Conservation (phyloP, 2,113 vertebrate species). For the Stomatorhinus ivindoensis region DNA sequence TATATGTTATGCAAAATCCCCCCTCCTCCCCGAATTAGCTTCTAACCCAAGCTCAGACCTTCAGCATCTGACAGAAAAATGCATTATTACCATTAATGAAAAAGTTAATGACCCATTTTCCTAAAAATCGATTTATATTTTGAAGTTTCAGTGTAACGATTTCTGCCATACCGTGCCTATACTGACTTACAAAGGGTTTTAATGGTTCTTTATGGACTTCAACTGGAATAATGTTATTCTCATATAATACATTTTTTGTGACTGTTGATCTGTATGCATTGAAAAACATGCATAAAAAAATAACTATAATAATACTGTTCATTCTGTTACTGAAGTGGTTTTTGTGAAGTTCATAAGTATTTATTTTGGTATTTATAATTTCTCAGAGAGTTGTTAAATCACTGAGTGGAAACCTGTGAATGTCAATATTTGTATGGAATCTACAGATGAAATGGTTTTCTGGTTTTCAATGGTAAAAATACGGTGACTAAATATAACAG, state of each 20-base stretch:
- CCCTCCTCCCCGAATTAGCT: neutral
- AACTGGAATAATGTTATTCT: slow-evolving; percentile 78
- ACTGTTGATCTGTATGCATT: slow-evolving; percentile 64
- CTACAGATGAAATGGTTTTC: neutral
- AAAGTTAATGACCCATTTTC: slow-evolving; percentile 86
- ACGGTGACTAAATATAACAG: neutral
- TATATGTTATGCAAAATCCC: neutral
- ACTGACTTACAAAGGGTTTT: slow-evolving; percentile 80
- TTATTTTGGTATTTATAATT: neutral
- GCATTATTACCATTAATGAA: slow-evolving; percentile 82
- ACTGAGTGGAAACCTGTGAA: neutral
- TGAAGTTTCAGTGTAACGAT: slow-evolving; percentile 80
- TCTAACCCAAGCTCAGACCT: slow-evolving; percentile 51
- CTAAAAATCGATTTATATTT: slow-evolving; percentile 84
- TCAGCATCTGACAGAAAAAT: slow-evolving; percentile 66
- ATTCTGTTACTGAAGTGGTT: neutral
- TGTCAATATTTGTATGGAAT: neutral
- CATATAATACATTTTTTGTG: slow-evolving; percentile 68
- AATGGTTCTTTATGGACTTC: slow-evolving; percentile 78
- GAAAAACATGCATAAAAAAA: slow-evolving; percentile 46
- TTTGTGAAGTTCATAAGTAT: neutral
- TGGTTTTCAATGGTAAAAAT: neutral
- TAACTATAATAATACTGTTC: neutral
- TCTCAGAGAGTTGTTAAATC: neutral
- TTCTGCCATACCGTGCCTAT: slow-evolving; percentile 69